Conservation (phyloP, 2,888 invertebrate genomes). For the Diadegma fenestrale region DNA sequence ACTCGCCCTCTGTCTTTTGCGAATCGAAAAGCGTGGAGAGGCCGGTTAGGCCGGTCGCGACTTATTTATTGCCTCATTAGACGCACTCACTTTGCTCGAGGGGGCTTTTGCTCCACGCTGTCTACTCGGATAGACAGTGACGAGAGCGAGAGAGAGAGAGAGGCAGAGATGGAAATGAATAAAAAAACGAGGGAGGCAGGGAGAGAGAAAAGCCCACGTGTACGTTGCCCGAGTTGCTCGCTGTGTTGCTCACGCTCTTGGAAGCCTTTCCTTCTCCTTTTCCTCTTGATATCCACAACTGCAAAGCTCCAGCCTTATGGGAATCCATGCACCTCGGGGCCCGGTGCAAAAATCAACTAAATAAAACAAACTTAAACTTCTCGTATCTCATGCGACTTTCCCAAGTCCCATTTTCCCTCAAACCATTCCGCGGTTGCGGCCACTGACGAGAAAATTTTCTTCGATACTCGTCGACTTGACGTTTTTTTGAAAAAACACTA, state of each 20-base stretch:
- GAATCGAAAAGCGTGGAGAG: conserved; percentile 83
- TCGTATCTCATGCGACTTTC: background rate
- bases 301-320: conserved; percentile 37
- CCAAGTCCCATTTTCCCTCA: background rate
- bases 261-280: conserved; percentile 55
- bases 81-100: conserved; percentile 84
- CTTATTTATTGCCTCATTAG: conserved; percentile 85
- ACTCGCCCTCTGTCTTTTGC: conserved; percentile 47
- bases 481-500: too few species aligned
- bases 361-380: conserved; percentile 1
- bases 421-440: too few species aligned
- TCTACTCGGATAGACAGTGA: conserved; percentile 85
- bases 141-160: conserved; percentile 76
- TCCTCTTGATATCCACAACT: background rate
- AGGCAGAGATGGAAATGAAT: conserved; percentile 50
- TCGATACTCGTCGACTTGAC: too few species aligned
- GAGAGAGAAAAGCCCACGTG: conserved; percentile 45
- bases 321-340: conserved; percentile 13
- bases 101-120: conserved; percentile 83
- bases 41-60: conserved; percentile 83
- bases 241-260: conserved; percentile 62
- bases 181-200: conserved; percentile 40
- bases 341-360: conserved; percentile 4
- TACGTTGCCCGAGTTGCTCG: conserved; percentile 63
- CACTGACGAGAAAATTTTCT: too few species aligned